These are phyloP conservation scores for Eupeodes corollae DNA, from an alignment of 1,140 invertebrate species.

Conservation along the genomic window DNA sequence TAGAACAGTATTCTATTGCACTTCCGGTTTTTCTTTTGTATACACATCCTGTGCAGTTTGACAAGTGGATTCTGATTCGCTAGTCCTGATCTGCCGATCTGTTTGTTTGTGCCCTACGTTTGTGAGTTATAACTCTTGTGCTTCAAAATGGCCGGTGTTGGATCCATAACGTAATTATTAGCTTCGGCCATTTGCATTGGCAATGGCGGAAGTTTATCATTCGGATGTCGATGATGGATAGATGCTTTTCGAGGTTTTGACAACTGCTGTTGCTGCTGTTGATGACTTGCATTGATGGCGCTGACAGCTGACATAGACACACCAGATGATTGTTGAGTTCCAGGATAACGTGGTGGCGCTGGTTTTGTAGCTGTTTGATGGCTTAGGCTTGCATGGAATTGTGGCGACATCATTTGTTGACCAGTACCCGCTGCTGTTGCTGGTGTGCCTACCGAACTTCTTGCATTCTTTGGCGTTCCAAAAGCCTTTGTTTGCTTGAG, in stretches of 20 bases:
- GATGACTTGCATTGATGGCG: constrained; percentile 11
- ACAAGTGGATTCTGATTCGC: too few species aligned
- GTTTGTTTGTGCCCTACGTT: constrained; percentile 1
- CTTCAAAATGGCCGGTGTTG: constrained; percentile 22
- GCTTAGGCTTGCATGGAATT: too few species aligned
- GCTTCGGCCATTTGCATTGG: constrained; percentile 31
- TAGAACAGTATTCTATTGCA: too few species aligned
- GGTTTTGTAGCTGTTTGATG: neutral
- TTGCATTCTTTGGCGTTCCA: constrained; percentile 55
- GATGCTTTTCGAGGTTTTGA: constrained; percentile 46
- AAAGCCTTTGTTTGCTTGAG: constrained; percentile 76
- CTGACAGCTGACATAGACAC: constrained; percentile 52
- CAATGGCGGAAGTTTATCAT: constrained; percentile 42
- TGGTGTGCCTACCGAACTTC: neutral
- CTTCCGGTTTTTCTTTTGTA: too few species aligned
- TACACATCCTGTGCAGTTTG: too few species aligned
- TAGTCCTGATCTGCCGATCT: too few species aligned
- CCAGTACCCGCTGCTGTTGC: constrained; percentile 2
- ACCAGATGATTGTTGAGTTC: constrained; percentile 24
- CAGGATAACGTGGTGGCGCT: constrained; percentile 8
- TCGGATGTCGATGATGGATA: constrained; percentile 48
- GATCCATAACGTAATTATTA: constrained; percentile 37
- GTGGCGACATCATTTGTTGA: neutral
- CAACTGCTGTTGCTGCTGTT: constrained; percentile 35
- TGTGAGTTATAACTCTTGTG: constrained; percentile 30